Percentiles rank a stretch among this genome's conserved stretches.
Conservation (phyloP, 2,113 vertebrate genomes). For the Gymnobelideus leadbeateri region DNA sequence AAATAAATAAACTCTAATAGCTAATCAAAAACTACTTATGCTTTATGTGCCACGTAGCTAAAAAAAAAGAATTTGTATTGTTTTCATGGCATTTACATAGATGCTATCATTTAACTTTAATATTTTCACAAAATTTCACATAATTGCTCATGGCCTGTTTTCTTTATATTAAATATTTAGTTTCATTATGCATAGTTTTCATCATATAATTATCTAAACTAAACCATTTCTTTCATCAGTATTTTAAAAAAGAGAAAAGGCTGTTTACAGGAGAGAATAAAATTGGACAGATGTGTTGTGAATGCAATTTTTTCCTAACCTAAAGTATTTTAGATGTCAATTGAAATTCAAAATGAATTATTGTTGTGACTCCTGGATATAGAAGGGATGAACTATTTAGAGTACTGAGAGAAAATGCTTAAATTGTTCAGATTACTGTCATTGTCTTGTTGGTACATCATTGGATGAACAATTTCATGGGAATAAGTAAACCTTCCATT, state of each 20-base stretch:
- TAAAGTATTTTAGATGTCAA: not conserved
- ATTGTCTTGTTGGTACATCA: not conserved
- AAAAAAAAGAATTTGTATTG: constrained; percentile 1
- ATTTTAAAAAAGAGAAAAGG: not conserved
- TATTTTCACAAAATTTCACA: not conserved
- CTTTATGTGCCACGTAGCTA: not conserved
- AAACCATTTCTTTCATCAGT: not conserved
- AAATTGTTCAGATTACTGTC: not conserved
- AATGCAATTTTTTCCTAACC: not conserved
- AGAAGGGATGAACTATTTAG: not conserved
- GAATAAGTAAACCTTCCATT: not conserved
- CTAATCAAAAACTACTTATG: not conserved
- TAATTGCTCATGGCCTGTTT: not conserved
- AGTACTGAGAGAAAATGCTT: not conserved
- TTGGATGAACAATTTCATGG: not conserved
- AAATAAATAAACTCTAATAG: constrained; percentile 18
- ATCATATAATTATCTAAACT: constrained; percentile 33
- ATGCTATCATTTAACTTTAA: not conserved
- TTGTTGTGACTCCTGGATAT: not conserved
- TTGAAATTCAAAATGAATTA: constrained; percentile 13
- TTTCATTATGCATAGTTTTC: not conserved
- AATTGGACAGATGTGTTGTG: not conserved
- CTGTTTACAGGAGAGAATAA: not conserved
- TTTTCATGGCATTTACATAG: constrained; percentile 9
- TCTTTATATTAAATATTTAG: not conserved